phyloP scores from a whole-genome alignment of 64 coral and sea anemone genomes.

The Cladopsammia gracilis region DNA sequence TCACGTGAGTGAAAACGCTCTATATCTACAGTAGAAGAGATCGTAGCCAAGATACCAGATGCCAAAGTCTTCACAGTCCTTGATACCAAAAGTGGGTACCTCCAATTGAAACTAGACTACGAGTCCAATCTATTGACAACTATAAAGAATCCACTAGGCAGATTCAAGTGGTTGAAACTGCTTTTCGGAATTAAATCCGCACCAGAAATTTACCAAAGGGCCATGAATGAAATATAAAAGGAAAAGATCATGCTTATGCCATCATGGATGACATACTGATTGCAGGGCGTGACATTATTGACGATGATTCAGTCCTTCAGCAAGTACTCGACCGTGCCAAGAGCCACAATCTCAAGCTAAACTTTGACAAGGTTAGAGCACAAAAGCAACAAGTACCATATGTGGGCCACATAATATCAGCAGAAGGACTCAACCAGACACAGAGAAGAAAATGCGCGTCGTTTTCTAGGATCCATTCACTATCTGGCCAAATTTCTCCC shows the following conservation, averaged over 20 bases:
- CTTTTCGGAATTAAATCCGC: conserved; percentile 70
- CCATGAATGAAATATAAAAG: conserved; percentile 55
- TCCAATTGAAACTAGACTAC: conserved; percentile 62
- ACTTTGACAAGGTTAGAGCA: not conserved
- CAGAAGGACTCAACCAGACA: not conserved
- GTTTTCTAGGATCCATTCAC: conserved; percentile 59
- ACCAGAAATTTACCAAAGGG: conserved; percentile 56
- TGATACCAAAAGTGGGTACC: conserved; percentile 77
- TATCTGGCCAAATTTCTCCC: conserved; percentile 63
- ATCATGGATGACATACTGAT: too few relatives aligned
- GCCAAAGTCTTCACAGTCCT: conserved; percentile 49
- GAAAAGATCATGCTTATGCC: not conserved
- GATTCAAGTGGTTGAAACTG: conserved; percentile 64
- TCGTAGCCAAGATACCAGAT: conserved; percentile 48
- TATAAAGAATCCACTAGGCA: conserved; percentile 65
- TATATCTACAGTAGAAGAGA: conserved; percentile 35
- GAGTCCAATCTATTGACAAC: conserved; percentile 73
- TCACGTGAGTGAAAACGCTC: too few relatives aligned
- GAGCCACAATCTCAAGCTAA: too few relatives aligned
- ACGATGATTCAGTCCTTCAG: not conserved
- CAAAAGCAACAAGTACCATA: not conserved
- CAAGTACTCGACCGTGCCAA: too few relatives aligned
- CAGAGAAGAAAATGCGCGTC: conserved; percentile 39
- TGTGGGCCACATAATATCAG: not conserved
- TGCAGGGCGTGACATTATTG: too few relatives aligned